Percentiles rank a stretch among this genome's conserved stretches.
phyloP scores from a whole-genome alignment of 2,113 vertebrate species.

The Pterocles gutturalis region DNA sequence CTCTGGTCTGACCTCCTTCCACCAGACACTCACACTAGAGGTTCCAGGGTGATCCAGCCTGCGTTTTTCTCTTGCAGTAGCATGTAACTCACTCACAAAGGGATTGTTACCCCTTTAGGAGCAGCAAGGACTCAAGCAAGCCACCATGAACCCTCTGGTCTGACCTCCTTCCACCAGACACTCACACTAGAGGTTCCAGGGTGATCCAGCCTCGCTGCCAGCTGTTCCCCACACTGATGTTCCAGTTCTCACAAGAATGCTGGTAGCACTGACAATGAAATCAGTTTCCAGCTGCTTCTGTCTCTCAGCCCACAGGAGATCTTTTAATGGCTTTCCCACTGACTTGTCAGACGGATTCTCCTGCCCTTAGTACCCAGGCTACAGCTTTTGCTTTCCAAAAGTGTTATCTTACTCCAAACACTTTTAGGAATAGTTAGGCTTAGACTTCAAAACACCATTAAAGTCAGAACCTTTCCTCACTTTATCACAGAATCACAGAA shows the following conservation, averaged over 20 bases:
- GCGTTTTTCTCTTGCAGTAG: not conserved
- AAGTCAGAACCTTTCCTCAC: not conserved
- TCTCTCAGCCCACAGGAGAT: not conserved
- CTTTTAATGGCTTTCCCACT: not conserved
- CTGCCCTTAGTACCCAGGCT: not conserved
- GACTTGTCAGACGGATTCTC: not conserved
- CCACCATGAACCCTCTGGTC: rapidly evolving
- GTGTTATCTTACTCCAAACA: not conserved
- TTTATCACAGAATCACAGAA: not conserved
- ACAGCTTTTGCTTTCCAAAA: not conserved
- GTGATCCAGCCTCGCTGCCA: not conserved
- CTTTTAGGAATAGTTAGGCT: not conserved
- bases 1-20: not conserved
- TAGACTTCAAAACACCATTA: not conserved
- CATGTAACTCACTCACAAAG: too few relatives aligned
- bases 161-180: not conserved
- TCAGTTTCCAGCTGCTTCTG: not conserved
- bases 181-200: not conserved
- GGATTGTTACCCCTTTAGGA: not conserved
- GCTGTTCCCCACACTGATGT: not conserved
- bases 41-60: not conserved
- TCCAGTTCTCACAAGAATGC: not conserved
- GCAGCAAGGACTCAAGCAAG: not conserved
- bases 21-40: not conserved
- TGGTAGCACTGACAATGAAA: not conserved